A percentile compares a stretch with the other conserved stretches of the same genome.
These are phyloP conservation scores for Nyctereutes procyonoides DNA, from an alignment of 2,113 vertebrate species.

Conservation along the genomic window DNA sequence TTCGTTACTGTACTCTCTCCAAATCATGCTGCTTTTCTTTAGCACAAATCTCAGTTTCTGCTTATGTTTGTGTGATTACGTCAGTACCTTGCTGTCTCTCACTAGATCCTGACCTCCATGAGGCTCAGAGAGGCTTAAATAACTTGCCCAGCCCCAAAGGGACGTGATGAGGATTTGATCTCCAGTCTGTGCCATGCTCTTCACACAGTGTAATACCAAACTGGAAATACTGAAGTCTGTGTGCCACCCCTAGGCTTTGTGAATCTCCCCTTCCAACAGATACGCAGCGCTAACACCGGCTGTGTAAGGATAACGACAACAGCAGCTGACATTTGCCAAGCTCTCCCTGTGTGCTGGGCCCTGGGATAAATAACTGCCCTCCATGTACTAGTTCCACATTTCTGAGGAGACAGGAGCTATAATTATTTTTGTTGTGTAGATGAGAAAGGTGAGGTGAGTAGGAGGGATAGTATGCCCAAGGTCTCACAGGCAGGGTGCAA, in stretches of 20 bases:
- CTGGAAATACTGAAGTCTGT: fast-evolving
- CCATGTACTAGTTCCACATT: neutral
- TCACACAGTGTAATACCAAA: neutral
- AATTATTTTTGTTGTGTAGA: neutral
- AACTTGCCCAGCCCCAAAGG: neutral
- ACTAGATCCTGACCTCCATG: neutral
- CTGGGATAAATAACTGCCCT: neutral
- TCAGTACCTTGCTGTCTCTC: neutral
- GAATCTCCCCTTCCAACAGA: neutral
- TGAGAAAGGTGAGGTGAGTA: neutral
- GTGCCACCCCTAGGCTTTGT: too few species aligned
- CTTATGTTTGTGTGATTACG: neutral
- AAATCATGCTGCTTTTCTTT: neutral
- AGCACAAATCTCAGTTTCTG: neutral
- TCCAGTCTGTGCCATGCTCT: neutral
- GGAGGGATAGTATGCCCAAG: neutral
- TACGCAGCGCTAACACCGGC: neutral
- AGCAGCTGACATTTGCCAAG: neutral
- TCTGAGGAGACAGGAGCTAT: neutral
- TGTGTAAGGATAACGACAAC: neutral
- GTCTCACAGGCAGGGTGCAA: neutral
- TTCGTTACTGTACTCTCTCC: neutral
- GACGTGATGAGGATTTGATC: neutral
- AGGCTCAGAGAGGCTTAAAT: neutral
- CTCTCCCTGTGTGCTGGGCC: neutral